Conservation (phyloP, 2,888 invertebrate species). For the Empis stercorea region DNA sequence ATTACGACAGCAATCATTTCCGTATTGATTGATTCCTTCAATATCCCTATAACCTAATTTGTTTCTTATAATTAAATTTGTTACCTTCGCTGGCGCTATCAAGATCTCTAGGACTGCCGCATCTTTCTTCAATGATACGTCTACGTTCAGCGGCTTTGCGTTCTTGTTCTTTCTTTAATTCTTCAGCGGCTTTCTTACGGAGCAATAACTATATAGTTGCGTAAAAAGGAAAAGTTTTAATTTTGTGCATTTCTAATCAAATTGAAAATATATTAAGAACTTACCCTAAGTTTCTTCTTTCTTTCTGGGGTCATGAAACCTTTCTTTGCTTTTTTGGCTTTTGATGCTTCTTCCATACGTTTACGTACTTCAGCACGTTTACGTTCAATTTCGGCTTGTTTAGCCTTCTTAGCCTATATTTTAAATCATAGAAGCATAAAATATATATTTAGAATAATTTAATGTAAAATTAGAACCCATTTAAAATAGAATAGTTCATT, state of each 20-base stretch:
- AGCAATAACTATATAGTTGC: slow-evolving; percentile 66
- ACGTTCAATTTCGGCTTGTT: slow-evolving; percentile 94
- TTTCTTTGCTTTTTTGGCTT: slow-evolving; percentile 98
- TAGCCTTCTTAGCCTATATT: slow-evolving; percentile 86
- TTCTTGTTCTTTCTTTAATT: slow-evolving; percentile 98
- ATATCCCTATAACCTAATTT: too few relatives aligned
- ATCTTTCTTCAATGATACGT: slow-evolving; percentile 91
- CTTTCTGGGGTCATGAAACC: slow-evolving; percentile 99
- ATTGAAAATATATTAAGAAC: slow-evolving; percentile 28
- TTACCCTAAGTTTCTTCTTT: slow-evolving; percentile 99
- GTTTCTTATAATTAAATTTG: slow-evolving; percentile 9
- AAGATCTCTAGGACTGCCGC: slow-evolving; percentile 81
- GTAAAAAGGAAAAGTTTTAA: neutral
- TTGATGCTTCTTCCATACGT: slow-evolving; percentile 97
- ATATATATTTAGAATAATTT: too few relatives aligned
- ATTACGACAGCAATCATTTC: too few relatives aligned
- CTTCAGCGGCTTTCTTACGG: slow-evolving; percentile 99
- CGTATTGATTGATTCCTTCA: too few relatives aligned
- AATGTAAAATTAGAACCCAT: too few relatives aligned
- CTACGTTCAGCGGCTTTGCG: slow-evolving; percentile 96
- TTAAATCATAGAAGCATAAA: neutral
- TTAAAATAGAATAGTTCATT: too few relatives aligned
- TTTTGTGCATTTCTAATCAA: neutral
- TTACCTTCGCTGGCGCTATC: slow-evolving; percentile 92
- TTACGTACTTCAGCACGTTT: slow-evolving; percentile 98